These are phyloP conservation scores for Dastarcus helophoroides DNA, from an alignment of 2,888 invertebrate species.

Conservation along the genomic window DNA sequence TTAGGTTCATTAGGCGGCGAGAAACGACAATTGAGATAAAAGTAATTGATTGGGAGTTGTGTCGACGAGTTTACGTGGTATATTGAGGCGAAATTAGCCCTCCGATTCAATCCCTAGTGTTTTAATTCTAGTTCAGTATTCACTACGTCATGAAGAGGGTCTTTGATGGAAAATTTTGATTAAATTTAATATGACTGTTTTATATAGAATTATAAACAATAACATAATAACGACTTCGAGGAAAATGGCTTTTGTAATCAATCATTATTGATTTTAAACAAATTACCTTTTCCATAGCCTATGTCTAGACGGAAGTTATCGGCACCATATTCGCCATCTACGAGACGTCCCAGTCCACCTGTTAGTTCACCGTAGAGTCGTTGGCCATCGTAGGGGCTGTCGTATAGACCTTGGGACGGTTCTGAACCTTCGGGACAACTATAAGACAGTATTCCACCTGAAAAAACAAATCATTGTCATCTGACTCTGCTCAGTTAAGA, in stretches of 20 bases:
- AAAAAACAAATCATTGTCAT: no score
- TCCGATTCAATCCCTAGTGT: no score
- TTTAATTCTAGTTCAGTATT: background rate
- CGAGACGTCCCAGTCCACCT: constrained; percentile 57
- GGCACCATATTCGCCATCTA: constrained; percentile 52
- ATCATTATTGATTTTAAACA: background rate
- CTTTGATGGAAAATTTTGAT: no score
- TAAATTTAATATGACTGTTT: no score
- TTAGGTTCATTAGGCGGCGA: no score
- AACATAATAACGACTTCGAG: no score
- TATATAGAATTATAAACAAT: no score
- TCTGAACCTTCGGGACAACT: constrained; percentile 43
- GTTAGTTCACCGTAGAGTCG: constrained; percentile 35
- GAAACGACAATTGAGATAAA: no score
- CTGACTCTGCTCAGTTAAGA: no score
- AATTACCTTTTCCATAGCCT: constrained; percentile 46
- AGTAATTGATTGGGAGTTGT: no score
- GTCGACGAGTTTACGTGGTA: no score
- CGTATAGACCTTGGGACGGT: constrained; percentile 41
- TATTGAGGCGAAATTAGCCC: no score
- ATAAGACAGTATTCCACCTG: constrained; percentile 47
- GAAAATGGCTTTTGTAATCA: background rate
- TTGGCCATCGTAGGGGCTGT: constrained; percentile 57
- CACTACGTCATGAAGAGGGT: background rate
- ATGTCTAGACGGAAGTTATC: constrained; percentile 51